Evolutionary conservation across 2,113 vertebrate species (phyloP).

Genomic region (Sorex araneus): DNA sequence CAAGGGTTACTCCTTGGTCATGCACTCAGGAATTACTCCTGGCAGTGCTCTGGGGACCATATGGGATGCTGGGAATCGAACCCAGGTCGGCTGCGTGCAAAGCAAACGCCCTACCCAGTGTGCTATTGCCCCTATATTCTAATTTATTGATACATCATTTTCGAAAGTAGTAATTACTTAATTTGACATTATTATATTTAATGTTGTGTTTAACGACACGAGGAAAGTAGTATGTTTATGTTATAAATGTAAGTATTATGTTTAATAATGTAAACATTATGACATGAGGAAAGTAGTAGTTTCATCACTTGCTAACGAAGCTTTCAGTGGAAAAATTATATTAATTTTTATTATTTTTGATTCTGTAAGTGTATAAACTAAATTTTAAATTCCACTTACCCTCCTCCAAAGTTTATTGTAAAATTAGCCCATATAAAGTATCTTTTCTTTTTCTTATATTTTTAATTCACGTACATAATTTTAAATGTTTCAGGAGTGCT

Average conservation of each 20-base stretch:
- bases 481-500: too few relatives aligned
- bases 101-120: too few relatives aligned
- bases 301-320: slow-evolving; percentile 15
- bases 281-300: background rate
- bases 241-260: too few relatives aligned
- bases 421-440: slow-evolving; percentile 42
- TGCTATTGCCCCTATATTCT: too few relatives aligned
- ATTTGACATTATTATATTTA: slow-evolving; percentile 64
- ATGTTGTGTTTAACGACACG: background rate
- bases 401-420: slow-evolving; percentile 17
- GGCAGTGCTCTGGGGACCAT: too few relatives aligned
- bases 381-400: too few relatives aligned
- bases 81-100: too few relatives aligned
- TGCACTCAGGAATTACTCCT: too few relatives aligned
- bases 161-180: slow-evolving; percentile 36
- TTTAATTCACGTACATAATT: too few relatives aligned
- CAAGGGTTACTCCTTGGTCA: too few relatives aligned
- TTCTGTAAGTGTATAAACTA: slow-evolving; percentile 28
- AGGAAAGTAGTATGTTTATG: background rate
- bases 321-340: slow-evolving; percentile 26
- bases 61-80: too few relatives aligned
- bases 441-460: background rate
- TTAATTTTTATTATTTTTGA: slow-evolving; percentile 41
- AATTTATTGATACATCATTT: slow-evolving; percentile 51
- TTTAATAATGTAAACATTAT: slow-evolving; percentile 38